Evolutionary conservation across 2,888 invertebrate species (phyloP).

Genomic region (Tholera decimalis): DNA sequence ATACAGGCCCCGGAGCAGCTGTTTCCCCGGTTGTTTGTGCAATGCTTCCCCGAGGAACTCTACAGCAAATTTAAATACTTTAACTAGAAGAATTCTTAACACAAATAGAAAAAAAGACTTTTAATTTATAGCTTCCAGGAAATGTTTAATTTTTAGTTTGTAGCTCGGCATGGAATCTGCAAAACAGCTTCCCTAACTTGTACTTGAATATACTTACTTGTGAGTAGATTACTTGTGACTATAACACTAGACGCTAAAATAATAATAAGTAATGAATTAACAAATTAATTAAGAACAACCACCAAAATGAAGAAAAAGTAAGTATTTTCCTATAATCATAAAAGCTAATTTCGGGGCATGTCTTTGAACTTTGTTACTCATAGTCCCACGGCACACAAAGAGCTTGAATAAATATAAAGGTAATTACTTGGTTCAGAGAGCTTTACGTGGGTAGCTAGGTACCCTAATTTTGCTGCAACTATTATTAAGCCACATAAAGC

Average conservation of each 20-base stretch:
- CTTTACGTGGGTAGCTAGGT: conserved; percentile 5
- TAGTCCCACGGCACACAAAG: conserved; percentile 30
- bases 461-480: conserved; percentile 16
- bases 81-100: conserved; percentile 43
- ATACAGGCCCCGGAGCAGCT: conserved; percentile 42
- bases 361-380: conserved; percentile 33
- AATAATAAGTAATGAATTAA: background rate
- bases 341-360: conserved; percentile 21
- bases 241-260: background rate
- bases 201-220: background rate
- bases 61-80: conserved; percentile 53
- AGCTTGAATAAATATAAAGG: conserved; percentile 12
- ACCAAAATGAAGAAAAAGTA: conserved; percentile 4
- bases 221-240: background rate
- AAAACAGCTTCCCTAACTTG: background rate
- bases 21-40: conserved; percentile 45
- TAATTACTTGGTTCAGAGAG: conserved; percentile 32
- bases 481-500: conserved; percentile 3
- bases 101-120: conserved; percentile 50
- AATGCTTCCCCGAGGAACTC: conserved; percentile 43
- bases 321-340: background rate
- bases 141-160: conserved; percentile 34
- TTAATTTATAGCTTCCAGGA: conserved; percentile 45
- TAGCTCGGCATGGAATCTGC: conserved; percentile 4
- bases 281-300: background rate